Conservation (phyloP, 2,888 invertebrate genomes). For the Eristalis pertinax region DNA sequence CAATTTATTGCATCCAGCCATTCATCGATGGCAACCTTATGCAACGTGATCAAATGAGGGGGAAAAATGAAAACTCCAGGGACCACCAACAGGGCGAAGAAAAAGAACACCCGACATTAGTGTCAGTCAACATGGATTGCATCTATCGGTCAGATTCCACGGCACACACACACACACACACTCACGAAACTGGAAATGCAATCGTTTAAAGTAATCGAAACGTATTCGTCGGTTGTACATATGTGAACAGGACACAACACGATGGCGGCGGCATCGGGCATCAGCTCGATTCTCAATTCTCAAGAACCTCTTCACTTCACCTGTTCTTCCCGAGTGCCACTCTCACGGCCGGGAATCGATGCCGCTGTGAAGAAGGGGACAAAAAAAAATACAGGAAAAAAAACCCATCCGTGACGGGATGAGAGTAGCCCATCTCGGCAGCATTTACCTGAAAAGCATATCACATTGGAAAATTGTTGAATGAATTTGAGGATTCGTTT, state of each 20-base stretch:
- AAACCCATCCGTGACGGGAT: background rate
- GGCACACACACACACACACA: background rate
- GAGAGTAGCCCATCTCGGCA: background rate
- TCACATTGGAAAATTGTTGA: constrained; percentile 45
- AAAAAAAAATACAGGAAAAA: too few species aligned
- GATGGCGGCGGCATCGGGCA: background rate
- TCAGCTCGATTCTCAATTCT: too few species aligned
- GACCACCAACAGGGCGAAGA: constrained; percentile 49
- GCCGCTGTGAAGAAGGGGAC: too few species aligned
- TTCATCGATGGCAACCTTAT: too few species aligned
- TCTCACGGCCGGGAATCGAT: background rate
- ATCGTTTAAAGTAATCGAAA: constrained; percentile 49
- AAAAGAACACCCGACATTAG: constrained; percentile 36
- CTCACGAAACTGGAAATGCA: constrained; percentile 18
- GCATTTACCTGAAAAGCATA: constrained; percentile 29
- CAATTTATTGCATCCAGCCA: background rate
- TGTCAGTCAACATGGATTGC: constrained; percentile 32
- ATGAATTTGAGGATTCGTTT: constrained; percentile 42
- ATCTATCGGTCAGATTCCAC: constrained; percentile 30
- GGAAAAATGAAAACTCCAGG: constrained; percentile 1
- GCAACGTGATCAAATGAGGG: background rate
- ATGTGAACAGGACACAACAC: background rate
- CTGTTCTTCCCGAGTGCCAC: background rate
- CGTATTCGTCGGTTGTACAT: too few species aligned
- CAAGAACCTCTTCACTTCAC: background rate